Base-by-base conservation (phyloP, 2,797 vertebrate species). In the Glyptemys insculpta region DNA sequence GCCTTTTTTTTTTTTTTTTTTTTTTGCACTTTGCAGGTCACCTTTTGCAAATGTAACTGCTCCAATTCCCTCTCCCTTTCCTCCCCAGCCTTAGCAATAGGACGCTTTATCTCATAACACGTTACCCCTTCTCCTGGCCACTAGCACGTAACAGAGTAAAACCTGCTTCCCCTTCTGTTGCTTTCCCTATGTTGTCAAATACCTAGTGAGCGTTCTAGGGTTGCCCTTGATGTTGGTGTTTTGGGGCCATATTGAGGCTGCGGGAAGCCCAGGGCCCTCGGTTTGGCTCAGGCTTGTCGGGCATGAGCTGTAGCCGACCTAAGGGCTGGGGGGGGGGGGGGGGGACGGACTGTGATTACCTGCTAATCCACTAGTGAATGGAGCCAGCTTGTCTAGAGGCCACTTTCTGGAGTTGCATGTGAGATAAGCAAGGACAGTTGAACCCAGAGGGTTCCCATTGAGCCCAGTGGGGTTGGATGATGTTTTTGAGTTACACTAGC, bases 271-370 rank as follows among this genome's bases (percentile, higher is more conserved):
- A 44, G 41, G 72, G 37, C 41, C 23, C 11, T 47, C 12, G 1
- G 41, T 47, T 29, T 78, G 2, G 14, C 74, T 78, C 21, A 78
- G 72, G 23, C 34, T 68, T n/a, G 72, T 21, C 2, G 37, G 21
- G 41, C 41, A 11, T 27, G 37, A 56, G 54, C 5, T 8, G 31
- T 9, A 79, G 79, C 12, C 1, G 18, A n/a, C 34, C 49, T 7
- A 2, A 23, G 19, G 31, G 9, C 12, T n/a, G 29, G 15, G 27
- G 11, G 18, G 5, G 18, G 4, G 31, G 29, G 15, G 27, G 11
- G 18, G 5, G 18, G 4, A 19, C 34, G 18, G 3, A 12, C 12
- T 27, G 3, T 4, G 4, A 21, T 76, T 47, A 47, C 6, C 3
- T 27, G 41, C 12, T 21, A n/a, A 47, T 7, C 21, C 41, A 27